Evolutionary conservation across 2,113 vertebrate genomes (phyloP).

Genomic region (Microtus montanus): DNA sequence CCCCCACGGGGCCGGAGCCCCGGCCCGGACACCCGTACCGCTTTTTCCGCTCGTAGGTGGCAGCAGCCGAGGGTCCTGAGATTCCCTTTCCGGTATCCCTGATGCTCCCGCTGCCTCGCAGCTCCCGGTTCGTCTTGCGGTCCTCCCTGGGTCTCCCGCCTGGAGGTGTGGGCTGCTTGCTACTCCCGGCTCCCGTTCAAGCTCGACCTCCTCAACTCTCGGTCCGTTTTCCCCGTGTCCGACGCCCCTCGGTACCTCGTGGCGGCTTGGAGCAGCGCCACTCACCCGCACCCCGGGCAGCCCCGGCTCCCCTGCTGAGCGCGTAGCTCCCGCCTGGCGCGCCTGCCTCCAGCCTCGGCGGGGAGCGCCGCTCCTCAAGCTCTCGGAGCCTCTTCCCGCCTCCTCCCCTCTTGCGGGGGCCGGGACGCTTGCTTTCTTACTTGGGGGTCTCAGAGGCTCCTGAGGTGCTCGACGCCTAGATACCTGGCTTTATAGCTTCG

Average conservation of each 20-base stretch:
- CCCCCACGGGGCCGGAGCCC: not conserved
- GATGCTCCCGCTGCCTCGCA: not conserved
- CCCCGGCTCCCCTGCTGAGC: constrained; percentile 64
- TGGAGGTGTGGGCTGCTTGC: constrained; percentile 34
- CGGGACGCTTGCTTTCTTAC: constrained; percentile 66
- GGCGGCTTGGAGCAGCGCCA: constrained; percentile 51
- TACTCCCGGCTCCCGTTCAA: not conserved
- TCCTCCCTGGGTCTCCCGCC: constrained; percentile 20
- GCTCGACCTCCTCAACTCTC: constrained; percentile 11
- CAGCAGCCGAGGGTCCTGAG: constrained; percentile 57
- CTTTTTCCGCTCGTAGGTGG: constrained; percentile 53
- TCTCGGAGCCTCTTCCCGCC: constrained; percentile 68
- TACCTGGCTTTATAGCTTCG: constrained; percentile 66
- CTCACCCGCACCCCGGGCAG: constrained; percentile 62
- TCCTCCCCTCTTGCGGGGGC: constrained; percentile 76
- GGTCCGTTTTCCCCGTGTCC: not conserved
- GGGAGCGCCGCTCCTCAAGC: constrained; percentile 72
- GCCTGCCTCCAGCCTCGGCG: constrained; percentile 69
- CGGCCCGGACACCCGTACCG: not conserved
- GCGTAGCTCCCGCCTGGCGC: constrained; percentile 57
- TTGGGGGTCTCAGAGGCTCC: constrained; percentile 55
- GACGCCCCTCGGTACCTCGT: constrained; percentile 27
- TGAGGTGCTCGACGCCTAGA: constrained; percentile 26
- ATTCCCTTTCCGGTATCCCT: not conserved
- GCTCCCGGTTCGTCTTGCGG: not conserved